Conservation (phyloP, 2,888 invertebrate genomes). For the Microctonus hyperodae region DNA sequence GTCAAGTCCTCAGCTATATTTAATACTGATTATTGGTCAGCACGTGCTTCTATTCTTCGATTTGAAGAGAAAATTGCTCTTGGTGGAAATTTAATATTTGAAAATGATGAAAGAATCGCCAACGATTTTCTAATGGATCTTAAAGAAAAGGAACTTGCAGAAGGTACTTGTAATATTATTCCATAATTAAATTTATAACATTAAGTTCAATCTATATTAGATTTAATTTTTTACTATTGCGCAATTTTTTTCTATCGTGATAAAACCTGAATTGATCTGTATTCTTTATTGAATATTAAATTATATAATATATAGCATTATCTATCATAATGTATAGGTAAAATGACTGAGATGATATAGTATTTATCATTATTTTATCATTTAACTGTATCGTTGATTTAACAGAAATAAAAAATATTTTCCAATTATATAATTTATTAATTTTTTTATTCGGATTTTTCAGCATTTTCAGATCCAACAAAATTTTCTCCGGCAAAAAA, state of each 20-base stretch:
- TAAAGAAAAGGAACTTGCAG: slow-evolving; percentile 67
- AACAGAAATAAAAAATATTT: too few species aligned
- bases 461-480: slow-evolving; percentile 54
- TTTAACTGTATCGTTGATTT: too few species aligned
- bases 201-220: slow-evolving; percentile 3
- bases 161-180: slow-evolving; percentile 61
- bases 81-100: slow-evolving; percentile 65
- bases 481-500: slow-evolving; percentile 72
- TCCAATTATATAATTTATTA: too few species aligned
- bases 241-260: too few species aligned
- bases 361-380: too few species aligned
- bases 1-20: slow-evolving; percentile 47
- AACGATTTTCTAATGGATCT: slow-evolving; percentile 69
- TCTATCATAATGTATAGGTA: too few species aligned
- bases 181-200: neutral
- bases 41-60: slow-evolving; percentile 63
- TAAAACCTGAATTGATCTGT: too few species aligned
- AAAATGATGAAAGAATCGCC: slow-evolving; percentile 64
- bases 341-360: too few species aligned
- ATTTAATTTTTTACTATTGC: neutral
- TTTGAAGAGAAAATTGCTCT: slow-evolving; percentile 64
- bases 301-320: too few species aligned
- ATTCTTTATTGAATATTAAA: too few species aligned
- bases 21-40: slow-evolving; percentile 43
- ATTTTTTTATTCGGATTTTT: neutral